Conservation (phyloP, 1,140 invertebrate species). For the Argopecten irradians region DNA sequence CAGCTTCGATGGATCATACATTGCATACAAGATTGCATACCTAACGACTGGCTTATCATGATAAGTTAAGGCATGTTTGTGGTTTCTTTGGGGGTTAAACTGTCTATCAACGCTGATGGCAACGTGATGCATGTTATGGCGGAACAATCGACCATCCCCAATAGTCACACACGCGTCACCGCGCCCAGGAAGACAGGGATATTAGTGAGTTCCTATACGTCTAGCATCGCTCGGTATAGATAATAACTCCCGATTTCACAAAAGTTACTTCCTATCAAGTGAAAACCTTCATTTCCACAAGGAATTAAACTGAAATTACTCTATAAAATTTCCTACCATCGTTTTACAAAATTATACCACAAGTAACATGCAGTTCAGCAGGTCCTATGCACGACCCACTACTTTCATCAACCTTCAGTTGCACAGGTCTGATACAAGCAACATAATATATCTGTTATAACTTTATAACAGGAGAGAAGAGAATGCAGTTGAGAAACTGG, state of each 20-base stretch:
- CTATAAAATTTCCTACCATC: background rate
- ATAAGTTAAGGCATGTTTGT: too few species aligned
- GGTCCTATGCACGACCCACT: too few species aligned
- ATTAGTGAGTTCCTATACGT: background rate
- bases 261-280: background rate
- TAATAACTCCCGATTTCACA: background rate
- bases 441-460: too few species aligned
- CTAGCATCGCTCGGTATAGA: background rate
- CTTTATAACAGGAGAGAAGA: too few species aligned
- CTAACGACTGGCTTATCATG: background rate
- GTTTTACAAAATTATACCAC: too few species aligned
- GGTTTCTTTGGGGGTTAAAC: background rate
- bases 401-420: too few species aligned
- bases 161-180: background rate
- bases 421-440: too few species aligned
- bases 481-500: too few species aligned
- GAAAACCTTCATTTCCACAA: background rate
- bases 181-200: background rate
- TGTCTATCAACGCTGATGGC: background rate
- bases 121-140: background rate
- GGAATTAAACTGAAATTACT: background rate
- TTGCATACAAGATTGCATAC: background rate
- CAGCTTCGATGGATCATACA: too few species aligned
- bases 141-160: background rate
- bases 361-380: too few species aligned